Evolutionary conservation across 2,888 invertebrate species (phyloP), one percentile per base, ranked within the genome.

Genomic region (Apamea monoglypha): DNA sequence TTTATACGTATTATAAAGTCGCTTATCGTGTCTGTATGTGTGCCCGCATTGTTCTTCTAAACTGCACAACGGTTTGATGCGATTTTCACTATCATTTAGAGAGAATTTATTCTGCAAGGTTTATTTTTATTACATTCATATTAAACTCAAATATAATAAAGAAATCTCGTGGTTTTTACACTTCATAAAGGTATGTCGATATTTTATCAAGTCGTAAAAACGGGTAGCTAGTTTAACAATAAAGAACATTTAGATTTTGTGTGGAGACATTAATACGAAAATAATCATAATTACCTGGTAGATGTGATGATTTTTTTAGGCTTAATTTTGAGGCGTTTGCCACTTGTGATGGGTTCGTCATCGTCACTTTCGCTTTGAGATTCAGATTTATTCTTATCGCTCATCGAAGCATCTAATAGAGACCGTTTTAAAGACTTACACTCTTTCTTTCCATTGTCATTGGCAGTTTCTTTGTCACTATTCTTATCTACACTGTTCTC

Each of bases 301-400:
- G 94, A 93, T n/a, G 93, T 95, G 32, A 93, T 93, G 63, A 96
- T 95, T 92, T 96, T 97, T 91, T 97, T 97, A 79, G 96, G 96
- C 91, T 96, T 97, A 84, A 95, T 95, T 92, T 97, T 97, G 64
- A 96, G 92, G 68, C 96, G 92, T 90, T 97, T 97, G 6, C 96
- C 96, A 74, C 94, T 94, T 61, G 94, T 91, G 36, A 94, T 91
- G 14, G 95, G 94, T 87, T 96, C 96, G n/a, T 96, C 94, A 36
- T 93, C 95, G 77, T 97, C 96, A 87, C 95, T 96, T 87, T 97
- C 96, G 74, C 95, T 95, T 85, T 96, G 96, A 94, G 96, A 97
- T 94, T 97, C 97, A 64, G 95, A 94, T 93, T 95, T 95, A 80
- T 93, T 95, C 88, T 96, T 96, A 88, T 96, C 96, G 92, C 96